These are phyloP conservation scores for Oreochromis niloticus DNA, from an alignment of 2,113 vertebrate species.

Conservation along the genomic window DNA sequence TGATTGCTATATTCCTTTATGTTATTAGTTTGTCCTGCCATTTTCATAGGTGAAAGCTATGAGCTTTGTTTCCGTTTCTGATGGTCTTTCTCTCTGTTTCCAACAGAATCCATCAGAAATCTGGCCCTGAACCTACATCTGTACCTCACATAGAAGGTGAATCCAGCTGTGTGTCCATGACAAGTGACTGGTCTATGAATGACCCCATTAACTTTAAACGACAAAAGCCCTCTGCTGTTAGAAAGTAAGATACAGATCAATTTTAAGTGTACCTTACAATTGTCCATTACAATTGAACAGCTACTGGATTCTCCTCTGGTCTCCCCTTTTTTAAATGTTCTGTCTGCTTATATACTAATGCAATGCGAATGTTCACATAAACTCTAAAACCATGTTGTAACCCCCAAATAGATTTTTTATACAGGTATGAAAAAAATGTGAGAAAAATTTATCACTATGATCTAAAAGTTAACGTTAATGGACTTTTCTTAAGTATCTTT, in stretches of 20 bases:
- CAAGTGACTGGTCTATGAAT: neutral
- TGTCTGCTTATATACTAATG: no score
- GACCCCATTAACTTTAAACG: fast-evolving
- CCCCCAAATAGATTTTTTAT: no score
- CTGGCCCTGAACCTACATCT: neutral
- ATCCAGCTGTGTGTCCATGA: neutral
- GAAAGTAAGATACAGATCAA: neutral
- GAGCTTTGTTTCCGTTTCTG: neutral
- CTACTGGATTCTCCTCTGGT: no score
- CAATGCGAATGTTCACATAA: neutral
- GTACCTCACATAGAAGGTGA: neutral
- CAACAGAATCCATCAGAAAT: neutral
- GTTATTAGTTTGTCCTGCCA: neutral
- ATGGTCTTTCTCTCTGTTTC: neutral
- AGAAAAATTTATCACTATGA: no score
- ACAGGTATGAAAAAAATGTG: no score
- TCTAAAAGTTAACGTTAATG: no score
- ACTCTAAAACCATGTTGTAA: neutral
- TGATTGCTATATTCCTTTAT: neutral
- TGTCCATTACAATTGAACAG: no score
- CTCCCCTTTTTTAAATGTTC: no score
- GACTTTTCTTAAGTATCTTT: no score
- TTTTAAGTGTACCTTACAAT: neutral
- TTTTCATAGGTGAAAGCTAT: neutral
- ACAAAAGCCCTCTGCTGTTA: neutral